Percentiles rank a stretch among this genome's conserved stretches.
Evolutionary conservation across 1,140 invertebrate genomes (phyloP).

Genomic region (Wasmannia auropunctata): DNA sequence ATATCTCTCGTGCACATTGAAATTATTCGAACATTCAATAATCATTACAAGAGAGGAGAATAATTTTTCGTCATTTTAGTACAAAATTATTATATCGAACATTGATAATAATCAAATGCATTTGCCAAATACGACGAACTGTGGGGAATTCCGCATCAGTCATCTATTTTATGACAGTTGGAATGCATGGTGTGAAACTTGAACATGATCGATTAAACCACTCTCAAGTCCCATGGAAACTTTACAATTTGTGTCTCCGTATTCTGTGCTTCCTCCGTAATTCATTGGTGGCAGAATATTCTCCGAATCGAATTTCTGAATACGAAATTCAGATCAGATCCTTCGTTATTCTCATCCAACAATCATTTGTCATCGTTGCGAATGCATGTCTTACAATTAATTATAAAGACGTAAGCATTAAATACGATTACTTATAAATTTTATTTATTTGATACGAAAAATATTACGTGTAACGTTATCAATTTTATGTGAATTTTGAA

Average conservation of each 20-base stretch:
- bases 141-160: slow-evolving; percentile 34
- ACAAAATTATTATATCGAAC: not conserved
- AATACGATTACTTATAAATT: not conserved
- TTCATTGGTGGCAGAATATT: slow-evolving; percentile 15
- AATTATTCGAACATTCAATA: not conserved
- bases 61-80: not conserved
- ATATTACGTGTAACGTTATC: not conserved
- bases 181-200: slow-evolving; percentile 19
- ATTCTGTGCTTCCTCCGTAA: slow-evolving; percentile 36
- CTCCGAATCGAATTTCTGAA: not conserved
- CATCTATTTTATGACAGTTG: slow-evolving; percentile 22
- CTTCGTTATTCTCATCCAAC: not conserved
- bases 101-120: not conserved
- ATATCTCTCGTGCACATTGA: not conserved
- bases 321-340: not conserved
- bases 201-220: slow-evolving; percentile 40
- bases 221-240: slow-evolving; percentile 36
- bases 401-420: not conserved
- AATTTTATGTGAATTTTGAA: not conserved
- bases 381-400: not conserved
- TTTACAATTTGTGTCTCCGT: slow-evolving; percentile 37
- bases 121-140: not conserved
- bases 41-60: not conserved
- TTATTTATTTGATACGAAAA: not conserved
- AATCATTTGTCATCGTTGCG: not conserved